Evolutionary conservation across 2,113 vertebrate genomes (phyloP), one percentile per base, ranked within the genome.

Genomic region (Epinephelus cyanopodus): DNA sequence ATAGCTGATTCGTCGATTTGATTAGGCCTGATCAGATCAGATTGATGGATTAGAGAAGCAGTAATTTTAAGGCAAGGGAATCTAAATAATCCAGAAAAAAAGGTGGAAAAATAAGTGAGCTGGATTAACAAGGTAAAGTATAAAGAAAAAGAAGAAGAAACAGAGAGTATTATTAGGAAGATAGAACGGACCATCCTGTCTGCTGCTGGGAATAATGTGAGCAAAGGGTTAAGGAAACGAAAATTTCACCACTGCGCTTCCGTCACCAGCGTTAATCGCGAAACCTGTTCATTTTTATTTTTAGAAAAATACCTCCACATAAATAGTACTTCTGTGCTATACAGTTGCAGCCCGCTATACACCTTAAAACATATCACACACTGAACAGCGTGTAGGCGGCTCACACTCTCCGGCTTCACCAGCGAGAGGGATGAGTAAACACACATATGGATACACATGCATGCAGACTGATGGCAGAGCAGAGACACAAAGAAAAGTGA

Each of bases 341-440:
- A 65, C 2, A 23, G 70, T 60, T 33, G 52, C 42, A 63, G 19
- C 47, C 37, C 54, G 74, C 82, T 42, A 25, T 27, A 64, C 53
- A 3, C 48, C 65, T 76, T 13, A 48, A 79, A 84, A 77, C 70
- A 54, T 25, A 72, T 71, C 79, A 79, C 75, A 77, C 70, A 70
- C 76, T 62, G 54, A 87, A 47, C 64, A 65, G 85, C 62, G 68
- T 9, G 89, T 70, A 50, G 88, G 85, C 53, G 75, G 84, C 52
- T 77, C 61, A 1, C 82, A 67, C 82, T 74, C n/a, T 15, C 42
- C 72, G 68, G 61, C 68, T 45, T 18, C 53, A 70, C 75, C 25
- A 3, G 76, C 33, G 33, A 76, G 71, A 79, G 27, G 64, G 82
- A 57, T 74, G 88, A 91, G 79, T 80, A 88, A 77, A 90, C 89